Base-by-base conservation (phyloP, 35 echinoderm and acorn worm genomes). In the Ophiothrix spiculata region DNA sequence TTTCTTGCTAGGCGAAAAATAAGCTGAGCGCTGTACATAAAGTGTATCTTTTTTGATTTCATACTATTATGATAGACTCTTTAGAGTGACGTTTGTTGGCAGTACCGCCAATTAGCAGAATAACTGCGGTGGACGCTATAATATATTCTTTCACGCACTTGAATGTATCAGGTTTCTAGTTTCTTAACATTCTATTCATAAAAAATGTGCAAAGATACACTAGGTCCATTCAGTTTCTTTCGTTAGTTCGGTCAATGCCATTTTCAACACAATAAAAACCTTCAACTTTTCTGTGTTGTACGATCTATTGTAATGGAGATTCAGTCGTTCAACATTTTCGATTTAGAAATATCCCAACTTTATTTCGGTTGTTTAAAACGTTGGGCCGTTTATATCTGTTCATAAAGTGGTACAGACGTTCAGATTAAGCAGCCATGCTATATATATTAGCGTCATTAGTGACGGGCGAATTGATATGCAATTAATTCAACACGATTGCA, bases 121-220 rank as follows among this genome's bases (percentile, higher is more conserved):
- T 69, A 69, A 28, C 60, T 69, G 60, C 60, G 60, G 60, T 69
- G 60, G 60, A 69, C 60, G 60, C 60, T 69, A 69, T 69, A 69
- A 69, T 69, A 28, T 69, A 69, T 69, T 69, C 60, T 69, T 69
- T 69, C 23, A 12, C 60, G 60, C 60, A 69, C 60, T 69, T 69
- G 29, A 69, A 15, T 10, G 8, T 15, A 15, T n/a, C 8, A 25
- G 23, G 8, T 69, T 69, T 69, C 60, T 69, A 69, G 8, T 69
- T 69, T 28, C 10, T 69, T 69, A 4, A 69, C 60, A 69, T 69
- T 69, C 60, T 69, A 69, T 69, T 69, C 60, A 69, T 69, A 69
- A 69, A n/a, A 69, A 69, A 10, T 69, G 60, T 69, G 60, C 60
- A 69, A 69, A 69, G 60, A 69, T 69, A 69, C 60, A 69, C 60